Evolutionary conservation across 2,888 invertebrate genomes (phyloP), one percentile per base, ranked within the genome.

Genomic region (Chrysolina haemoptera): DNA sequence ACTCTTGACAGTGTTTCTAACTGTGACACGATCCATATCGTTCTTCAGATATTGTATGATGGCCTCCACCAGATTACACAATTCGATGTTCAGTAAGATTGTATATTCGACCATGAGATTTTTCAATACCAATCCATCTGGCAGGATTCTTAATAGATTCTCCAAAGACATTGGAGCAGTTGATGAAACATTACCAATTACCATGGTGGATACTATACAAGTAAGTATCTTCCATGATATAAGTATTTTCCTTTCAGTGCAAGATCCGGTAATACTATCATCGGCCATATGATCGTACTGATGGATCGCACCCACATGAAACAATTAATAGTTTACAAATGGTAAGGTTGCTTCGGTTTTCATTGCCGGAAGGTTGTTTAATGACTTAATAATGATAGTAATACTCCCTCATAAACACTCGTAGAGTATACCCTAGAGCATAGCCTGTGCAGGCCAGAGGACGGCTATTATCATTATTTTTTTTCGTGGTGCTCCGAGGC

Each of bases 81-180:
- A 90, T 77, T 82, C 78, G 12, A 91, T 85, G 84, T 82, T 85
- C 74, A 48, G 66, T 16, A 88, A 90, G 68, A 89, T 94, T 5
- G 89, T 92, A 16, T 87, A 90, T 53, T 90, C 92, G 0, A 90
- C 91, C 0, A 91, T 93, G 86, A 85, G 88, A 71, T 94, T 94
- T 85, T 94, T 93, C 85, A 92, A 93, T 80, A 90, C 88, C 0
- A 93, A 93, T 83, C 91, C 92, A 0, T 89, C 89, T 1, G 90
- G 90, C 14, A 86, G 89, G 41, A 90, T 93, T 70, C 86, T 93
- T 53, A 93, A 93, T 86, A 88, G 93, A 62, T 93, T 94, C 84
- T 91, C 93, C 1, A 93, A 93, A 84, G 93, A 94, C 83, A 90
- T 92, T 83, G 92, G 89, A 0, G 86, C 89, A 0, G 87, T 90